Conservation (phyloP, 1,140 invertebrate genomes). For the Macrocentrus cingulum region DNA sequence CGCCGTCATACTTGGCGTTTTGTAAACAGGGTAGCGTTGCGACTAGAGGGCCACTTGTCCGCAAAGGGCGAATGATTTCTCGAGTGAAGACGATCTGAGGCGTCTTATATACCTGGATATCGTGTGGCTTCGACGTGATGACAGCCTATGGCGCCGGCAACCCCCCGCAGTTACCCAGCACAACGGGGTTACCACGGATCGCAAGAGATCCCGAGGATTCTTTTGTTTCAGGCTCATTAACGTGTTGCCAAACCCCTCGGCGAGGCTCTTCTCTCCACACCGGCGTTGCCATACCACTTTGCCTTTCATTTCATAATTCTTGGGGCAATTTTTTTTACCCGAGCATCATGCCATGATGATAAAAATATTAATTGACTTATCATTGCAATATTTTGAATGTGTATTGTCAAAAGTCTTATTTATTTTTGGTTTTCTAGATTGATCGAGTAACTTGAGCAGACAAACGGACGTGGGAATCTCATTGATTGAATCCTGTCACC, state of each 20-base stretch:
- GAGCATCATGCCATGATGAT: too few relatives aligned
- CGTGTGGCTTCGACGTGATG: constrained; percentile 49
- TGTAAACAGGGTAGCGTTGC: too few relatives aligned
- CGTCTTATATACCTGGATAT: constrained; percentile 41
- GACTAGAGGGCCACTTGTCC: too few relatives aligned
- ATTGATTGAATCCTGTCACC: not conserved
- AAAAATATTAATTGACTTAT: too few relatives aligned
- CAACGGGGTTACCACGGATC: constrained; percentile 29
- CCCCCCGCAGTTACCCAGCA: constrained; percentile 50
- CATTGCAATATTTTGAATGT: too few relatives aligned
- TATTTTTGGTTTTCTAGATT: not conserved
- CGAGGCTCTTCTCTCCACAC: not conserved
- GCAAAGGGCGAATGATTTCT: too few relatives aligned
- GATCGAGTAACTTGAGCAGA: not conserved
- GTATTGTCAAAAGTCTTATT: too few relatives aligned
- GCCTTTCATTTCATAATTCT: too few relatives aligned
- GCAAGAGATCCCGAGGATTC: constrained; percentile 36
- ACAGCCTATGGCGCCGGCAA: constrained; percentile 58
- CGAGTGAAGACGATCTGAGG: not conserved
- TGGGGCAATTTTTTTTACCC: too few relatives aligned
- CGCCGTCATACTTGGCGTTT: too few relatives aligned
- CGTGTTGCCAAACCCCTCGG: constrained; percentile 49
- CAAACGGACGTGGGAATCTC: constrained; percentile 12
- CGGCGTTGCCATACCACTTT: not conserved
- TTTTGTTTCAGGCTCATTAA: constrained; percentile 60